Base-by-base conservation (phyloP, 1,140 invertebrate genomes). In the Drosophila jambulina region DNA sequence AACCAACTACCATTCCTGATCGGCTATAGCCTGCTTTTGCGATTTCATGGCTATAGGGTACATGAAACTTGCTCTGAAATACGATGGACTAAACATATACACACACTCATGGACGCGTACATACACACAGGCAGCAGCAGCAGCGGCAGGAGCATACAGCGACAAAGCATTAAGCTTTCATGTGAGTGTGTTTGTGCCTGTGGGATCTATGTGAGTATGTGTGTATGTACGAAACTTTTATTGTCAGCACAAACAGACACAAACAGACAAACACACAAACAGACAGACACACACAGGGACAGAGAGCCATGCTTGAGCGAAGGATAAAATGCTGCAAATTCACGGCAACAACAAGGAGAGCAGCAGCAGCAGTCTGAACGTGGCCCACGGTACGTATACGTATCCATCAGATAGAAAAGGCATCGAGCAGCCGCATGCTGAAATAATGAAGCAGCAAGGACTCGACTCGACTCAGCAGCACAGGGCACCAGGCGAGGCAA, bases 241-340 rank as follows among this genome's bases (percentile, higher is more conserved):
- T 88, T 88, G 85, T 88, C 85, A 88, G 85, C 85, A 90, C 85
- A 88, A 85, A 90, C 85, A 88, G 71, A 86, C 82, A 85, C 51
- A 78, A 79, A 51, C 60, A 60, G 57, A 69, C 34, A 71, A 42
- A 72, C 21, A 60, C 5, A 69, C 42, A 81, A 7, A 78, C 38
- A 69, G 21, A 68, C 46, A 60, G 27, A 49, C 36, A 60, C 45
- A 72, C 36, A 69, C 43, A 61, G 32, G 48, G 34, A 78, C 29
- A 51, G 46, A 64, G 57, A 71, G 72, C 60, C 63, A 40, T 87
- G 71, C 79, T 87, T 75, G 83, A 78, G 64, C 71, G 81, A 88
- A 90, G 85, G 85, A 90, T 90, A 90, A 88, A 88, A 88, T 90
- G 85, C 85, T 90, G 85, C 75, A 88, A 90, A 88, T 90, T 88